phyloP scores from a whole-genome alignment of 1,140 invertebrate species.

The Mesaphorura yosii region DNA sequence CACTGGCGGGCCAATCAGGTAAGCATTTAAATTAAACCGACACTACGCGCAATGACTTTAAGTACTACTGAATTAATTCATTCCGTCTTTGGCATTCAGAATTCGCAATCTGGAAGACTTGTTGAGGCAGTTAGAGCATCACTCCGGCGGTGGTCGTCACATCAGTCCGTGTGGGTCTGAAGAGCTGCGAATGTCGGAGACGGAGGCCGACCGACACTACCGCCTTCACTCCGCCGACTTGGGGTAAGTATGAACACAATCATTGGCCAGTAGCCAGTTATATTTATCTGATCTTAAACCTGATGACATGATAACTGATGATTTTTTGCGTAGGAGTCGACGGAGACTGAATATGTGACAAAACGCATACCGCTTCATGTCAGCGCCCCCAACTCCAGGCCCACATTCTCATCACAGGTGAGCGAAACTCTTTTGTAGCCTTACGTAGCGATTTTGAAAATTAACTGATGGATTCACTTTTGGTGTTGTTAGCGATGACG shows the following conservation, averaged over 20 bases:
- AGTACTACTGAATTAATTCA: too few relatives aligned
- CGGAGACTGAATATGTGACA: conserved; percentile 32
- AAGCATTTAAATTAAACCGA: background rate
- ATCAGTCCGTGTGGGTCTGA: conserved; percentile 75
- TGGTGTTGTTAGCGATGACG: conserved; percentile 26
- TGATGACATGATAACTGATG: too few relatives aligned
- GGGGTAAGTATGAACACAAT: conserved; percentile 15
- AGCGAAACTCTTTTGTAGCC: too few relatives aligned
- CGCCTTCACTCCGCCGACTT: conserved; percentile 54
- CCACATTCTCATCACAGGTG: too few relatives aligned
- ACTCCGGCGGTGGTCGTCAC: conserved; percentile 57
- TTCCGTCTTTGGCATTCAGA: conserved; percentile 35
- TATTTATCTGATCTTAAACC: background rate
- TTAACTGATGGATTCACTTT: conserved; percentile 4
- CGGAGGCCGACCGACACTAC: conserved; percentile 78
- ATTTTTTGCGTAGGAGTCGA: conserved; percentile 22
- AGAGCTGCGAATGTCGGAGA: conserved; percentile 81
- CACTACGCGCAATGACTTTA: background rate
- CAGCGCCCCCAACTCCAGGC: conserved; percentile 30
- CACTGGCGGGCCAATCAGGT: conserved; percentile 29
- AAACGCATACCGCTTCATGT: conserved; percentile 31
- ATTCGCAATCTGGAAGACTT: conserved; percentile 84
- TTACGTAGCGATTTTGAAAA: too few relatives aligned
- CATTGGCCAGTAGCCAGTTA: background rate
- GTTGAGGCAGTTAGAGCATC: conserved; percentile 77